Evolutionary conservation across 2,888 invertebrate genomes (phyloP), one percentile per base, ranked within the genome.

Genomic region (Sclerodermus sp.): DNA sequence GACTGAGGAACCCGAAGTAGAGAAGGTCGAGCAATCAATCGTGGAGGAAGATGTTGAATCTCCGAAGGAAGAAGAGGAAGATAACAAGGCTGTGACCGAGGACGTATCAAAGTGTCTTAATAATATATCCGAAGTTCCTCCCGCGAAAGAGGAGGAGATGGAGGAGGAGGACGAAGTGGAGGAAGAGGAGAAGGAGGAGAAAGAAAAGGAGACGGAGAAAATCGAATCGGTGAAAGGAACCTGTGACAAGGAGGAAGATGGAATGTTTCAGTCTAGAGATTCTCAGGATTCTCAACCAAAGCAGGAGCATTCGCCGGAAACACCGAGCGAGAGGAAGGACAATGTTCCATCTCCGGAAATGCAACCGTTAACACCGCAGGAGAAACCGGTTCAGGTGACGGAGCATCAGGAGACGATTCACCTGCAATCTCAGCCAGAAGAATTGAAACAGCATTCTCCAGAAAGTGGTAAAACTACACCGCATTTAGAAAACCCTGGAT

Each of bases 381-480:
- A 74, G 31, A 66, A 69, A 45, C 30, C 16, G 10, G 36, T 44
- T 5, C 29, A 60, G 6, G 31, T 66, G n/a, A 47, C 55, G 29
- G 67, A 53, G 45, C 67, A 51, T 13, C 63, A 53, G 38, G 62
- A 64, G 6, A 58, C 55, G 1, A 60, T 67, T 9, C 72, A 64
- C 16, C 47, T 70, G 1, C 70, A 70, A 14, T 57, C 54, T 0
- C 71, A 70, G 9, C 45, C 68, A 1, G 77, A 77, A 5, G 77
- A 77, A 1, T 40, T 60, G 51, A 77, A 77, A 29, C 61, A 76
- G n/a, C 68, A 75, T 58, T 75, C 74, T 0, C 73, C 77, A 0
- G 77, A 78, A 30, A 79, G 78, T 44, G 80, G 79, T 1, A 80
- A 79, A 50, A 79, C 79, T 3, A 79, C 80, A 1, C 79, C 80